phyloP scores from a whole-genome alignment of 2,113 vertebrate genomes.

The Gymnogyps californianus region DNA sequence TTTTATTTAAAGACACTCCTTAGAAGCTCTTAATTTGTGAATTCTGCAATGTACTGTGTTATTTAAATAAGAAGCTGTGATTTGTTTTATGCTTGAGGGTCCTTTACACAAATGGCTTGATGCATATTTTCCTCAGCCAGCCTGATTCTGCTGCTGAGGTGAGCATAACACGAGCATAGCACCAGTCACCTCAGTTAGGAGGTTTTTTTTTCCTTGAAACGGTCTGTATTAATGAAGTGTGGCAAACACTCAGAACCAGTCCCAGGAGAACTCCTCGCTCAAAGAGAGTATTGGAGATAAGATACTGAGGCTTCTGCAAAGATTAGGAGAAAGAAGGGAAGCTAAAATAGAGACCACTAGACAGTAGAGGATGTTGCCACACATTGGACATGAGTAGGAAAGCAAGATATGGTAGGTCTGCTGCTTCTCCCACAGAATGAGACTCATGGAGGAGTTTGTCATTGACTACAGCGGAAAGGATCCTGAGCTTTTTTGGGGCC shows the following conservation, averaged over 20 bases:
- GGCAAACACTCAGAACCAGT: neutral
- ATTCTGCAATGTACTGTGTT: constrained; percentile 14
- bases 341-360: neutral
- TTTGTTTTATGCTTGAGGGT: constrained; percentile 56
- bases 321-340: neutral
- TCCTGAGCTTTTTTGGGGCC: neutral
- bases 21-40: neutral
- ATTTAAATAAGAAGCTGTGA: constrained; percentile 19
- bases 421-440: neutral
- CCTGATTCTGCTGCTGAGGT: constrained; percentile 52
- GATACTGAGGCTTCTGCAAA: constrained; percentile 19
- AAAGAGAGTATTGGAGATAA: neutral
- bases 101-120: constrained; percentile 52
- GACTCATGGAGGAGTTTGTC: neutral
- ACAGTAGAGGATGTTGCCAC: neutral
- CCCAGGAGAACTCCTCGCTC: constrained; percentile 2
- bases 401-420: neutral
- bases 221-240: constrained; percentile 26
- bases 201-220: constrained; percentile 29
- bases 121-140: constrained; percentile 54
- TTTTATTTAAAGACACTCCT: neutral
- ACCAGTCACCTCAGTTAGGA: constrained; percentile 32
- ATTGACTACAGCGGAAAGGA: neutral
- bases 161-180: constrained; percentile 16
- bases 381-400: neutral